A percentile compares a stretch with the other conserved stretches of the same genome.
phyloP scores from a whole-genome alignment of 2,888 invertebrate genomes.

The Azorinus chamasolen region DNA sequence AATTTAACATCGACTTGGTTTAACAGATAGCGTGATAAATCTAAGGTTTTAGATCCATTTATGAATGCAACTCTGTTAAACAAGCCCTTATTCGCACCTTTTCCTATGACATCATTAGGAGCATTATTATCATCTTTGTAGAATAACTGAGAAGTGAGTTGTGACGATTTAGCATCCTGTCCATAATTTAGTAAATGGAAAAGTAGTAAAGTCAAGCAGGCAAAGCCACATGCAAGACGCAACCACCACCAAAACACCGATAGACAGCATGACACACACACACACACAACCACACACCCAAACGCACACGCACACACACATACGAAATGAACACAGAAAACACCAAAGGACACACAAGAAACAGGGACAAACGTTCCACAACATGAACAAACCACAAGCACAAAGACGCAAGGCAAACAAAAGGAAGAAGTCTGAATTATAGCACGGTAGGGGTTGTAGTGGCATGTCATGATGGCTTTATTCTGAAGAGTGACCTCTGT shows the following conservation, averaged over 20 bases:
- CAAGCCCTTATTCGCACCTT: slow-evolving; percentile 30
- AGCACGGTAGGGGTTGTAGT: slow-evolving; percentile 49
- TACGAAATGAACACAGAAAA: too few species aligned
- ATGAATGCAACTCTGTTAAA: slow-evolving; percentile 22
- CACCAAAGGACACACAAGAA: too few species aligned
- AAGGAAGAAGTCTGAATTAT: slow-evolving; percentile 40
- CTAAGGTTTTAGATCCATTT: slow-evolving; percentile 5
- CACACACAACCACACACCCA: too few species aligned
- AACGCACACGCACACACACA: too few species aligned
- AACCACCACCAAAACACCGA: too few species aligned
- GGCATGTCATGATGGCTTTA: slow-evolving; percentile 34
- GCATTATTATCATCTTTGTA: slow-evolving; percentile 32
- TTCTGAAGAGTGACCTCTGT: slow-evolving; percentile 31
- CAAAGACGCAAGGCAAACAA: too few species aligned
- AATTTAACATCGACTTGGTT: slow-evolving; percentile 58
- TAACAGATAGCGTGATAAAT: slow-evolving; percentile 21
- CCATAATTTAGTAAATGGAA: slow-evolving; percentile 38
- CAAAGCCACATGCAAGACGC: too few species aligned
- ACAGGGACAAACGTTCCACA: too few species aligned
- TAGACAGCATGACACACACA: too few species aligned
- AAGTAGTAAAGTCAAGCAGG: too few species aligned
- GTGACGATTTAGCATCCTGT: slow-evolving; percentile 18
- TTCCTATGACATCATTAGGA: slow-evolving; percentile 23
- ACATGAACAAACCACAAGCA: too few species aligned
- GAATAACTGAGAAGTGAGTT: slow-evolving; percentile 19